These are phyloP conservation scores for Corythornis cristatus DNA, from an alignment of 2,113 vertebrate genomes.

Conservation along the genomic window DNA sequence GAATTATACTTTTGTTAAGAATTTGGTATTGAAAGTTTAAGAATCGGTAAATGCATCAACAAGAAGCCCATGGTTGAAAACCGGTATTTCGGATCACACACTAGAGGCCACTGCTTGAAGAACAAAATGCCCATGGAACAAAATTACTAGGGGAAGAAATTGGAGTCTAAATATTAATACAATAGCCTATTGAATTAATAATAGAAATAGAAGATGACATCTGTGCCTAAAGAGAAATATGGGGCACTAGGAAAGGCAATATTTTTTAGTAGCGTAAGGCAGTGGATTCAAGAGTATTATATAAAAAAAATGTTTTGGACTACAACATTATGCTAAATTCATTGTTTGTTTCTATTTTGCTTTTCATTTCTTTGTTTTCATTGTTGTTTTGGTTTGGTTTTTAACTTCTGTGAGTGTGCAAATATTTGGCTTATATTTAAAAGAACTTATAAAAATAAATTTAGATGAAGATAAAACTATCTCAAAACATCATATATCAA, in stretches of 20 bases:
- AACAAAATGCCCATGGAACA: not conserved
- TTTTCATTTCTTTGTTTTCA: too few species aligned
- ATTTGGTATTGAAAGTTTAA: not conserved
- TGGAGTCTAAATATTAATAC: not conserved
- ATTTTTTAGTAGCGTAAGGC: not conserved
- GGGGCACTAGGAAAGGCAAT: not conserved
- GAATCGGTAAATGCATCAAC: not conserved
- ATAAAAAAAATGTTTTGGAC: not conserved
- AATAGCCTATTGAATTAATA: not conserved
- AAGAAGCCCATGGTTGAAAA: not conserved
- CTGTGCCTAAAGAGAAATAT: not conserved
- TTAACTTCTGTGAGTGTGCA: not conserved
- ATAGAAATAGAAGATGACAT: not conserved
- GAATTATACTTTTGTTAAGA: not conserved
- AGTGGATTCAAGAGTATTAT: not conserved
- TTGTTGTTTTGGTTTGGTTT: not conserved
- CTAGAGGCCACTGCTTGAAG: not conserved
- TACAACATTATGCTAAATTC: too few species aligned
- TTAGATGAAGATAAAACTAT: not conserved
- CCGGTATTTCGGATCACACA: not conserved
- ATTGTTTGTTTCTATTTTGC: too few species aligned
- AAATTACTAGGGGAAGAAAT: not conserved
- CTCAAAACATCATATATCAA: not conserved
- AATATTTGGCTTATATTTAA: not conserved
- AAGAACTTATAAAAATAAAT: not conserved